Evolutionary conservation across 1,140 invertebrate species (phyloP).

Genomic region (Calycopis cecrops): DNA sequence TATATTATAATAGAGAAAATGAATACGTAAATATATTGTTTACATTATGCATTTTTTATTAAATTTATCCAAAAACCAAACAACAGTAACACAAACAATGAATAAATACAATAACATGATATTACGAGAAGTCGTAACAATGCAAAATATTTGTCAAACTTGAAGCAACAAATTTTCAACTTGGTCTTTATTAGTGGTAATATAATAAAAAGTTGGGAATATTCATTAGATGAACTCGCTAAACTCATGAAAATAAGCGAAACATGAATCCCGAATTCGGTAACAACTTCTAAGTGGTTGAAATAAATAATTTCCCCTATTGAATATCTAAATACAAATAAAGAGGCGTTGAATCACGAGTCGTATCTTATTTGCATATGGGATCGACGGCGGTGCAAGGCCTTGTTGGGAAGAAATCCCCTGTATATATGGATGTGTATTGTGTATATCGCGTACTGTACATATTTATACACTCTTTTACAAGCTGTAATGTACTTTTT

Average conservation of each 20-base stretch:
- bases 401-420: background rate
- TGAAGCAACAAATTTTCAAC: slow-evolving; percentile 29
- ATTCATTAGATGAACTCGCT: slow-evolving; percentile 49
- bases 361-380: slow-evolving; percentile 32
- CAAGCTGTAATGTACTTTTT: no score
- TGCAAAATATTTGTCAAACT: slow-evolving; percentile 21
- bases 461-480: no score
- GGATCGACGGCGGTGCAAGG: slow-evolving; percentile 34
- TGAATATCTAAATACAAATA: slow-evolving; percentile 48
- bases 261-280: slow-evolving; percentile 53
- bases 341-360: slow-evolving; percentile 42
- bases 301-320: slow-evolving; percentile 48
- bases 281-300: slow-evolving; percentile 57
- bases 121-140: slow-evolving; percentile 1
- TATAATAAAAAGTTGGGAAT: slow-evolving; percentile 50
- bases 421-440: no score
- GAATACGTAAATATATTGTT: no score
- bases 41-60: no score
- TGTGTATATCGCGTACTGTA: no score
- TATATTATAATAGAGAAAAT: no score
- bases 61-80: no score
- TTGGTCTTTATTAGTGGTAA: slow-evolving; percentile 43
- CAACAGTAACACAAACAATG: no score
- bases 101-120: slow-evolving; percentile 1
- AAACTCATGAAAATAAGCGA: slow-evolving; percentile 49